These are phyloP conservation scores for Actinia tenebrosa DNA, from an alignment of 64 coral and sea anemone species.

Conservation along the genomic window DNA sequence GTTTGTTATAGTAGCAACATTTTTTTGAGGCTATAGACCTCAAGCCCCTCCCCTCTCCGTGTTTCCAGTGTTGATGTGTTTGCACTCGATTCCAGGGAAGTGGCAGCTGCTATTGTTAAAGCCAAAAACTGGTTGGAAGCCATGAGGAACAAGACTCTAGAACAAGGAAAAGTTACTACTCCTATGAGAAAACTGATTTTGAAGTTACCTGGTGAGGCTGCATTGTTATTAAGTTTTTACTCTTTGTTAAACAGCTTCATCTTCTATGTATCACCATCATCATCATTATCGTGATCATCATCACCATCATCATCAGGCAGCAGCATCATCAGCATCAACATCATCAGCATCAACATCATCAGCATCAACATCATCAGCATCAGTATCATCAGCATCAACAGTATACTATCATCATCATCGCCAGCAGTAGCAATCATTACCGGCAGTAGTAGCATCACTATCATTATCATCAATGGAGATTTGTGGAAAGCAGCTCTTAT, in stretches of 20 bases:
- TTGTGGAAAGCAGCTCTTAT: no score
- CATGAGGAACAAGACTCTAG: slow-evolving; percentile 61
- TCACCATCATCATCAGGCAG: background rate
- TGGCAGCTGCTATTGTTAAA: slow-evolving; percentile 73
- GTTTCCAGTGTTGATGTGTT: background rate
- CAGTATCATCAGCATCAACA: no score
- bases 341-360: no score
- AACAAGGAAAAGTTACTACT: slow-evolving; percentile 64
- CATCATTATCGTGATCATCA: background rate
- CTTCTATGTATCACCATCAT: background rate
- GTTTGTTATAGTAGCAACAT: no score
- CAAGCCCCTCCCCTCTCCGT: no score
- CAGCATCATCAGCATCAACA: no score
- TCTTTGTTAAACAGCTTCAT: background rate
- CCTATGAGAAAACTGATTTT: slow-evolving; percentile 89
- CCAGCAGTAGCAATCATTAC: no score
- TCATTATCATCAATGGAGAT: no score
- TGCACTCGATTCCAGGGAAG: slow-evolving; percentile 31
- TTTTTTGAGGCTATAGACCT: no score
- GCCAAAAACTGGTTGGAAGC: slow-evolving; percentile 75
- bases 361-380: no score
- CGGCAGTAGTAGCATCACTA: no score
- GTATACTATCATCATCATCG: no score
- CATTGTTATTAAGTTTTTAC: background rate
- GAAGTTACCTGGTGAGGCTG: slow-evolving; percentile 66